Base-by-base conservation (phyloP, 2,797 vertebrate species). In the Macropus fuliginosus region DNA sequence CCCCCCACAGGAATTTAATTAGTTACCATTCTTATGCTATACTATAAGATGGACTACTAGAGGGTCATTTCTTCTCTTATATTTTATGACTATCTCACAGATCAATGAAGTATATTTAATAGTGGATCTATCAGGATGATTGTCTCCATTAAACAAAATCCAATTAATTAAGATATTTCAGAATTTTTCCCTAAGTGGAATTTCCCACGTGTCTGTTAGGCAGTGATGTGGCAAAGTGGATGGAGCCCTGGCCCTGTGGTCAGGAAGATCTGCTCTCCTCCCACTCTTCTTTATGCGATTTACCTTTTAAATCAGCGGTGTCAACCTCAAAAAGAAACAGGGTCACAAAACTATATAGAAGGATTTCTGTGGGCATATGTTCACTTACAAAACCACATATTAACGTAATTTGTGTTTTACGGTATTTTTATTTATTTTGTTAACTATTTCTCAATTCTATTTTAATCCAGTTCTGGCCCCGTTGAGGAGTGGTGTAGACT, bases 81-180 rank as follows among this genome's bases (percentile, higher is more conserved):
- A 81, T 91, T 92, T 18, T 34, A 90, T 46, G 31, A 66, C 54
- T 10, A 46, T 13, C 52, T 93, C 54, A 62, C 81, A 87, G 27
- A 55, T 90, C 54, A 55, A 11, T 87, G 62, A 93, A 92, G 96
- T 89, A 89, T 54, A 94, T 92, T 94, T 55, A 28, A 87, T 66
- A 81, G 29, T 57, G n/a, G 93, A 93, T 97, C 31, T 94, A 66
- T 56, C 28, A 93, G 90, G 52, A 50, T 57, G 92, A 40, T 93
- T 90, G 50, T 57, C 54, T 93, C 0, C 40, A 54, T 40, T 55
- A 97, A 56, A 90, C 28, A 46, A 90, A n/a, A 96, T 54, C 66
- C 95, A 94, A 95, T n/a, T 21, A 56, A 74, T 90, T 91, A n/a
- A n/a, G 62, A 66, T n/a, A 66, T 66, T 66, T n/a, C 62, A 66